Evolutionary conservation across 1,140 invertebrate genomes (phyloP), one percentile per base, ranked within the genome.

Genomic region (Neuroterus valhalla): DNA sequence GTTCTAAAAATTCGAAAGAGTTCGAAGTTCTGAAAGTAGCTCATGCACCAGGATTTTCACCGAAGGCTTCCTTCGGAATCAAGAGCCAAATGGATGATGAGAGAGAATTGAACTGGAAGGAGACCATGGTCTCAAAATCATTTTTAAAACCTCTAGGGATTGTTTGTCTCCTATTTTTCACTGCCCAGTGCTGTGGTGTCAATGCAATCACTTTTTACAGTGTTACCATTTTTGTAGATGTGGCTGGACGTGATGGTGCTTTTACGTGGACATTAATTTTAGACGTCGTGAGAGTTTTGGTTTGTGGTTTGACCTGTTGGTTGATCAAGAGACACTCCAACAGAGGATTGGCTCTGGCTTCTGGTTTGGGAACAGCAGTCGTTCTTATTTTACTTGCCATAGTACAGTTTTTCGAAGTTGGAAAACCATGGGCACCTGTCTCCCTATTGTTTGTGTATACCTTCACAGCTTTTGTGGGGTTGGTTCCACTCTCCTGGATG

Each of bases 121-220:
- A 12, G 4, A 26, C n/a, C 15, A 45, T 44, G 23, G 23, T 12
- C 4, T 31, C 26, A 3, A 48, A 26, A 42, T 43, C 50, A 81
- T 87, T 92, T 90, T 38, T 87, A 85, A 93, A 91, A 75, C 93
- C 93, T 3, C 82, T 94, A n/a, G 75, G 90, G 2, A 92, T 94
- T 11, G 90, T 93, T 81, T 89, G 91, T 12, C 74, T 92, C 19
- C 92, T 93, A 74, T 94, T 94, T 77, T 86, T 93, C 45, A 91
- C 92, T 0, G 90, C 90, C 70, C 93, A 94, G 77, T 93, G 93
- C 72, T 91, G 92, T 12, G 94, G 94, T 0, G 89, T 93, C 0
- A 94, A 95, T 82, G 94, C 93, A 1, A 90, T 96, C 1, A 92
- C 92, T 55, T 96, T 95, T 85, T 96, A 95, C 83, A 93, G 94